Evolutionary conservation across 2,113 vertebrate species (phyloP), one percentile per base, ranked within the genome.

Genomic region (Bufo gargarizans): DNA sequence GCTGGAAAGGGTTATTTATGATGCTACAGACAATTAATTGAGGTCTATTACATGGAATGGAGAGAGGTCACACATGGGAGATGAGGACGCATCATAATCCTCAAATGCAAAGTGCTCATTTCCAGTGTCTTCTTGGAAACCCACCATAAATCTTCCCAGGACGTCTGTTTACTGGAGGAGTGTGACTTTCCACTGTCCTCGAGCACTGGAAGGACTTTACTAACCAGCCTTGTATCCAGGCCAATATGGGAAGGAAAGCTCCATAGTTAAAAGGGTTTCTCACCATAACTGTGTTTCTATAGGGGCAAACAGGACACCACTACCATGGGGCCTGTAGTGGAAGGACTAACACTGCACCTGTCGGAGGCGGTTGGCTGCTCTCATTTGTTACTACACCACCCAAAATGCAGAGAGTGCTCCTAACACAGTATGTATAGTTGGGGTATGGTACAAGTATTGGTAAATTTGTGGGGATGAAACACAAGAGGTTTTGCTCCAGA

Each of bases 1-100:
- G 47, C 47, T 4, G 45, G 71, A 45, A 45, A 17, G 47, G 45
- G 20, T 79, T 79, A 79, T 79, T 79, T 79, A 79, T 79, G 77
- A 55, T 19, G 77, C 20, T 3, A 79, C 77, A 79, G 20, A 22
- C 76, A 56, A 79, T 79, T 55, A 56, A 79, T 56, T 56, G 20
- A 22, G 74, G 49, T 55, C 77, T 79, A 79, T 33, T 56, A 56
- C 53, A 79, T 56, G 77, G 20, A 22, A 56, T 50, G 77, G 53
- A 79, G 71, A 45, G 71, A 19, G 74, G 74, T 77, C 74, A 9
- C 49, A 77, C 47, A 49, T 77, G 74, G 47, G 43, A 53, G 7
- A n/a, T 10, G 49, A 77, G 13, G 77, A 79, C 50, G 12, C 77
- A 33, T 33, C 53, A 56, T 79, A 22, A 79, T n/a, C 43, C 50